A percentile compares a stretch with the other conserved stretches of the same genome.
phyloP scores from a whole-genome alignment of 2,888 invertebrate genomes.

The Trichacis sp. region DNA sequence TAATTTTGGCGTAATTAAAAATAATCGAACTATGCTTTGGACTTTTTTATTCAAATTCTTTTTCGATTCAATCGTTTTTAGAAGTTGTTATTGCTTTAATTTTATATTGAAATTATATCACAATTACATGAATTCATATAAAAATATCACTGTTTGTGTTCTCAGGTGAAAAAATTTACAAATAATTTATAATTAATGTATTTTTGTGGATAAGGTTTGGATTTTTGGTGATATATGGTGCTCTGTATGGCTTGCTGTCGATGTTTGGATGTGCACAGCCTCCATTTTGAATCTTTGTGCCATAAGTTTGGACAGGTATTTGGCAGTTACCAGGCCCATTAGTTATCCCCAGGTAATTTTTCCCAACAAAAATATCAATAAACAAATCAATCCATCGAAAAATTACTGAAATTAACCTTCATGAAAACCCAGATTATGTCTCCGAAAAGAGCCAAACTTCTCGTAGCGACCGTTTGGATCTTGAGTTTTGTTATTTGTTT shows the following conservation, averaged over 20 bases:
- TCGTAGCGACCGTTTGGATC: constrained; percentile 95
- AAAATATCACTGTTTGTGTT: no score
- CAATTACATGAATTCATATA: no score
- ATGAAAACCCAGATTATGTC: constrained; percentile 78
- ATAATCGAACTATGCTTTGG: no score
- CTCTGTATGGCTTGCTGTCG: constrained; percentile 95
- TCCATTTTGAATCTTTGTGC: constrained; percentile 96
- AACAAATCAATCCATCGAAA: no score
- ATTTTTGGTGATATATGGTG: constrained; percentile 97
- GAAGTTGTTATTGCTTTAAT: no score
- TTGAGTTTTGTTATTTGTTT: constrained; percentile 96
- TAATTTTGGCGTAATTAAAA: no score
- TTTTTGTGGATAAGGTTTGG: constrained; percentile 81
- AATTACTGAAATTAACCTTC: constrained; percentile 6
- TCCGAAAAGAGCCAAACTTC: constrained; percentile 83
- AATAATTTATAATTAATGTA: not conserved
- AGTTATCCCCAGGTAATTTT: constrained; percentile 83
- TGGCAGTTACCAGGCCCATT: constrained; percentile 96
- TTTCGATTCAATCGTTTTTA: no score
- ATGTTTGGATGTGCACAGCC: constrained; percentile 99
- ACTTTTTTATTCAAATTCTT: no score
- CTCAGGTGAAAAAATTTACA: not conserved
- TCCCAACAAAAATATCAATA: no score
- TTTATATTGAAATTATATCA: no score
- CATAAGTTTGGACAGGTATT: constrained; percentile 94